Evolutionary conservation across 2,797 vertebrate genomes (phyloP).

Genomic region (Staurois parvus): DNA sequence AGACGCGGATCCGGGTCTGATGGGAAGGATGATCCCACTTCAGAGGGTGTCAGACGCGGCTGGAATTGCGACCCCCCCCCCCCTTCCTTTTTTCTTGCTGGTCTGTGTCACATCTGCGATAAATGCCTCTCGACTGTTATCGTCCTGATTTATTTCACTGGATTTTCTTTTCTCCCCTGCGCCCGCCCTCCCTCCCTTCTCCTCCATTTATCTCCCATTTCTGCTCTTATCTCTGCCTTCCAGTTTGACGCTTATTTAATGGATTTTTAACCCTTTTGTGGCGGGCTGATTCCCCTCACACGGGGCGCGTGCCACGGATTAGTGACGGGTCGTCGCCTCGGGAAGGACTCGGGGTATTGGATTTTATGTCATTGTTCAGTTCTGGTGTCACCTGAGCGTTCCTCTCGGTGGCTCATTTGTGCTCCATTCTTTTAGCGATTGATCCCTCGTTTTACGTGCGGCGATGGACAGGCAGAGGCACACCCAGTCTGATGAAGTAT

Average conservation of each 20-base stretch:
- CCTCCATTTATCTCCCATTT: constrained; percentile 53
- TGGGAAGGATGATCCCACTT: too few species aligned
- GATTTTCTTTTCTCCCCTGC: constrained; percentile 28
- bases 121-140: constrained; percentile 54
- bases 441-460: not conserved
- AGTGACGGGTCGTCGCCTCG: constrained; percentile 14
- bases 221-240: constrained; percentile 55
- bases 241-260: constrained; percentile 59
- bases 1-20: too few species aligned
- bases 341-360: constrained; percentile 17
- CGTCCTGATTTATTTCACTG: constrained; percentile 53
- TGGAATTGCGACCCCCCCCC: too few species aligned
- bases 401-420: not conserved
- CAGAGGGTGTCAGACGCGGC: too few species aligned
- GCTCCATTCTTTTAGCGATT: not conserved
- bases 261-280: constrained; percentile 59
- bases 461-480: not conserved
- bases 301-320: constrained; percentile 18
- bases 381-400: not conserved
- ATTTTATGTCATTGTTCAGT: constrained; percentile 24
- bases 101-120: constrained; percentile 50
- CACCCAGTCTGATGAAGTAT: not conserved
- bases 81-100: too few species aligned
- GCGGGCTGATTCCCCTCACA: not conserved
- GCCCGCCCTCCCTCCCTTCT: constrained; percentile 17